Evolutionary conservation across 2,113 vertebrate genomes (phyloP), one percentile per base, ranked within the genome.

Genomic region (Alligator sinensis): DNA sequence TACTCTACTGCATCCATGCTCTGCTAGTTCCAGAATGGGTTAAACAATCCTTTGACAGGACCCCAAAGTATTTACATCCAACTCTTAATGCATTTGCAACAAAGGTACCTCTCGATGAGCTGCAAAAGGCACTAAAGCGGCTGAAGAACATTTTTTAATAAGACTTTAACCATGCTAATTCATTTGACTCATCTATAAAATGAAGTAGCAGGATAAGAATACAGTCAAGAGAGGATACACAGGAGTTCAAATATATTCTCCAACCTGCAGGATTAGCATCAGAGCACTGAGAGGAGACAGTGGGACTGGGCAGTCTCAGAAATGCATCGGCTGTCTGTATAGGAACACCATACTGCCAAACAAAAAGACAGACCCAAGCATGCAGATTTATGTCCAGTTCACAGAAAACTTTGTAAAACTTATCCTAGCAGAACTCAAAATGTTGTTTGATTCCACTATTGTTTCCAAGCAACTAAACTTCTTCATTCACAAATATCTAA

Each of bases 251-350:
- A 30, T 3, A 14, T 3, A 10, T 61, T 75, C 87, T 80, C 77
- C 78, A 92, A 99, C 99, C 99, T 98, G 99, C 98, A 95, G 99
- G 99, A 94, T 98, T 99, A 1, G 24, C 47, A 82, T 99, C 98
- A 34, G 98, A 94, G 91, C 99, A 99, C 82, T 98, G 95, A 30
- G 98, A 96, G 25, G 98, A 98, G 14, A 97, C 90, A 12, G 98
- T 97, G 12, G 98, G 96, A 75, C 98, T 98, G 4, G 99, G 99
- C 30, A 99, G 95, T 62, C 64, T 97, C 64, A 99, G 97, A 84
- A 98, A 97, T 2, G 95, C 96, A 80, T 87, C 94, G 62, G 59
- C 86, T 82, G 96, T 98, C 96, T 95, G 96, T 47, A 99, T 91
- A 34, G 97, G 97, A 77, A 94, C 98, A 3, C 98, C 99, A 75